These are phyloP conservation scores for Platypus cylindrus DNA, from an alignment of 2,888 invertebrate species.

Conservation along the genomic window DNA sequence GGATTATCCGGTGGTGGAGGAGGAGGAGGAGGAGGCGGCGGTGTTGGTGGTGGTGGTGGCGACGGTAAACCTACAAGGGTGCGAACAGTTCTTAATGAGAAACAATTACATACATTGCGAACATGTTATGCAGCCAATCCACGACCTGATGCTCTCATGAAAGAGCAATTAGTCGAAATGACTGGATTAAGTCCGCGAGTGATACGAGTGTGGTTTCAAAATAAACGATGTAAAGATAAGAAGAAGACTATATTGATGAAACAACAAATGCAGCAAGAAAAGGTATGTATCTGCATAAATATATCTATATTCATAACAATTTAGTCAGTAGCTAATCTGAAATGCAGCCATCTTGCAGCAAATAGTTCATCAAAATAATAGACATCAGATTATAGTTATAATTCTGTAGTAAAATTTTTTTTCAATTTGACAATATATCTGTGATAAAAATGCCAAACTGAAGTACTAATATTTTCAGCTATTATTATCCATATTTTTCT, in stretches of 20 bases:
- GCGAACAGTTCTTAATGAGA: conserved; percentile 96
- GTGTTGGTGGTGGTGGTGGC: conserved; percentile 41
- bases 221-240: conserved; percentile 95
- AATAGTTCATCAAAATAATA: no score
- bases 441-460: no score
- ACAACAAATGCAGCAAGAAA: conserved; percentile 95
- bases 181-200: conserved; percentile 94
- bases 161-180: conserved; percentile 99
- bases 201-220: conserved; percentile 99
- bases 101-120: conserved; percentile 92
- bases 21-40: conserved; percentile 35
- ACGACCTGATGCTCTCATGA: conserved; percentile 96
- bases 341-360: no score
- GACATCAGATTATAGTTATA: no score
- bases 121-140: conserved; percentile 98
- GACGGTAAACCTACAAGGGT: conserved; percentile 98
- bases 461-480: no score
- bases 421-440: no score
- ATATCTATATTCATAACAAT: not conserved
- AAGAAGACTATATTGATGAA: conserved; percentile 94
- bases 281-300: conserved; percentile 45
- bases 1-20: no score
- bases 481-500: no score
- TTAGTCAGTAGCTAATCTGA: no score
- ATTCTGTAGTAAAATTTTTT: no score